These are phyloP conservation scores for Ceratitis capitata DNA, from an alignment of 1,140 invertebrate species.

Conservation along the genomic window DNA sequence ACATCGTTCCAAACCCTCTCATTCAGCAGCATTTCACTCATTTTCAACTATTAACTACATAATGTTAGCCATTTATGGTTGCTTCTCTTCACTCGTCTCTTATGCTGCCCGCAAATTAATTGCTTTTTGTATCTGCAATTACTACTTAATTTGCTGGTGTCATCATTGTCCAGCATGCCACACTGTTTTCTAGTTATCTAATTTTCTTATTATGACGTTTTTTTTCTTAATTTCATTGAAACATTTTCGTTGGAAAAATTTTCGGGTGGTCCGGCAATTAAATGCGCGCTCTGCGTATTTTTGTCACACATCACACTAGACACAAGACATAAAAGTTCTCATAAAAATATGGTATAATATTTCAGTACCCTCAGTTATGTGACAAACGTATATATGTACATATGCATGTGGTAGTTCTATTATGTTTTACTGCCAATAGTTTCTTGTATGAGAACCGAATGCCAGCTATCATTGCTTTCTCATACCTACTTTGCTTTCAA, in stretches of 20 bases:
- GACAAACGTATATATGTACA: background rate
- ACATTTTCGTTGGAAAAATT: background rate
- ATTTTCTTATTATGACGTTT: background rate
- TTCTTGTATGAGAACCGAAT: background rate
- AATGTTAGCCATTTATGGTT: slow-evolving; percentile 11
- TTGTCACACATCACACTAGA: background rate
- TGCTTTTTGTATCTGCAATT: background rate
- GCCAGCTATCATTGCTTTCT: background rate
- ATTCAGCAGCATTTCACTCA: background rate
- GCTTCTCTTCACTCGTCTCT: background rate
- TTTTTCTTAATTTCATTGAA: background rate
- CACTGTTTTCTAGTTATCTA: background rate
- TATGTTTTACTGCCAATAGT: background rate
- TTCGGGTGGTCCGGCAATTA: slow-evolving; percentile 34
- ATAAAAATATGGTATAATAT: slow-evolving; percentile 17
- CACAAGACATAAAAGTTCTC: background rate
- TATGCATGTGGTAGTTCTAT: background rate
- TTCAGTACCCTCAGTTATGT: background rate
- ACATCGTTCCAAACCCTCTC: no score
- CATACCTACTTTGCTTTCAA: background rate
- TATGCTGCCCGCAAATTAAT: background rate
- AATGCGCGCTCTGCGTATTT: slow-evolving; percentile 32
- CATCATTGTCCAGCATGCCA: slow-evolving; percentile 17
- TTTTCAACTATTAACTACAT: background rate
- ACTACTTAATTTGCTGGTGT: slow-evolving; percentile 14